phyloP scores from a whole-genome alignment of 1,140 invertebrate species.

The Microplitis mediator region DNA sequence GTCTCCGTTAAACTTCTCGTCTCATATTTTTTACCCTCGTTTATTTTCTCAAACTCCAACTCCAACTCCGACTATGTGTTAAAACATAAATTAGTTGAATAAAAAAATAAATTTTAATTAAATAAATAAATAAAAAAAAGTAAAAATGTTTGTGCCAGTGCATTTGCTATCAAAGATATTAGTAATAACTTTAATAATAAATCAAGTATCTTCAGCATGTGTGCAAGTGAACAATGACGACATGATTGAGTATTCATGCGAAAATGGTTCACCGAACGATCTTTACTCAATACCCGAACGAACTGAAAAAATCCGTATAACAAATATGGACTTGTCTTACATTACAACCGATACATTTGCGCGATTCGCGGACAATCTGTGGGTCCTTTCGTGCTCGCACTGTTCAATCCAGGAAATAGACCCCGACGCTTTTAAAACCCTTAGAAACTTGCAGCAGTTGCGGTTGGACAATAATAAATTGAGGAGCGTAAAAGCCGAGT shows the following conservation, averaged over 20 bases:
- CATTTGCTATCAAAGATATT: constrained; percentile 10
- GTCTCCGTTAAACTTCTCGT: constrained; percentile 31
- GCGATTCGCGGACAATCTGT: constrained; percentile 46
- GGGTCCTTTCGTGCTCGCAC: constrained; percentile 49
- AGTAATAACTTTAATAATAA: constrained; percentile 12
- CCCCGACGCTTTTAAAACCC: constrained; percentile 40
- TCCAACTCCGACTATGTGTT: too few relatives aligned
- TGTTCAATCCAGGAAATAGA: constrained; percentile 52
- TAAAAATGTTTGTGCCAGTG: constrained; percentile 13
- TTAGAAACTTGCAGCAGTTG: constrained; percentile 51
- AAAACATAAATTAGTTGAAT: too few relatives aligned
- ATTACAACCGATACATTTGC: constrained; percentile 44
- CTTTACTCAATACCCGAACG: constrained; percentile 39
- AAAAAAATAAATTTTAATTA: background rate
- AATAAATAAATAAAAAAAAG: constrained; percentile 2
- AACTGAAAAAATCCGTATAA: constrained; percentile 49
- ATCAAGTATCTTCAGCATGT: constrained; percentile 38
- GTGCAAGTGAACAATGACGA: constrained; percentile 41
- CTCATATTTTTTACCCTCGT: background rate
- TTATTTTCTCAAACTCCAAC: background rate
- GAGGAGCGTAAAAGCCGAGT: constrained; percentile 37
- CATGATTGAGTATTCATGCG: constrained; percentile 51
- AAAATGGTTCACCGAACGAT: constrained; percentile 42
- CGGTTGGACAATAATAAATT: constrained; percentile 51
- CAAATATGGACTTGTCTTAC: constrained; percentile 39